phyloP scores from a whole-genome alignment of 2,797 vertebrate species.

The Hoplostethus mediterraneus region DNA sequence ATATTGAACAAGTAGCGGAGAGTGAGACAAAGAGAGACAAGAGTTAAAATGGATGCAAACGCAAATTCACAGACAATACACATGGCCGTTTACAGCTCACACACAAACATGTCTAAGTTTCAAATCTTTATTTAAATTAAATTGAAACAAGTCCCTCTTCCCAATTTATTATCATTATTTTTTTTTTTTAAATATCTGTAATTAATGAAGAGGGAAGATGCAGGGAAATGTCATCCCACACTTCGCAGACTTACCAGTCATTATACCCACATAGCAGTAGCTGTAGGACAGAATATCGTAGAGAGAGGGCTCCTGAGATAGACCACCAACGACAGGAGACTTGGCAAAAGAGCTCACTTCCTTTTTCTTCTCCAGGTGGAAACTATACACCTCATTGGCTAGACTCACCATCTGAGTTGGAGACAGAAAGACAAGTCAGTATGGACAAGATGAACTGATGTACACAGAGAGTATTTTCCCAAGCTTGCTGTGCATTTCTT shows the following conservation, averaged over 20 bases:
- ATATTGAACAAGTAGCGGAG: slow-evolving; percentile 78
- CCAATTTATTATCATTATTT: too few species aligned
- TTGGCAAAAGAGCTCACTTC: slow-evolving; percentile 86
- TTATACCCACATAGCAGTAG: slow-evolving; percentile 93
- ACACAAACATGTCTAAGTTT: slow-evolving; percentile 22
- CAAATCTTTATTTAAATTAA: not conserved
- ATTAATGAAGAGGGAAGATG: not conserved
- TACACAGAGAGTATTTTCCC: not conserved
- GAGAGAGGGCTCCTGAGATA: slow-evolving; percentile 86
- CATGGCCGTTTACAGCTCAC: slow-evolving; percentile 8
- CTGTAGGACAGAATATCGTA: slow-evolving; percentile 90
- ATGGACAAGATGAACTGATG: not conserved
- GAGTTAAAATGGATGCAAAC: slow-evolving; percentile 80
- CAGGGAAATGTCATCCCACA: not conserved
- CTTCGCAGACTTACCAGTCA: slow-evolving; percentile 87
- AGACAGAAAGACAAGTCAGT: slow-evolving; percentile 18
- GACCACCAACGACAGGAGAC: slow-evolving; percentile 78
- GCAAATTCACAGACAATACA: slow-evolving; percentile 57
- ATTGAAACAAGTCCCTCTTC: not conserved
- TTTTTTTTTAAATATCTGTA: not conserved
- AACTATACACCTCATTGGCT: slow-evolving; percentile 90
- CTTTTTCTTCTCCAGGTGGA: slow-evolving; percentile 86
- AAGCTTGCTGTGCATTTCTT: not conserved
- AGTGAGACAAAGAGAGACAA: slow-evolving; percentile 81
- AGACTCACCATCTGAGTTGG: slow-evolving; percentile 90